Conservation (phyloP, 2,888 invertebrate genomes). For the Augiades crinisus region DNA sequence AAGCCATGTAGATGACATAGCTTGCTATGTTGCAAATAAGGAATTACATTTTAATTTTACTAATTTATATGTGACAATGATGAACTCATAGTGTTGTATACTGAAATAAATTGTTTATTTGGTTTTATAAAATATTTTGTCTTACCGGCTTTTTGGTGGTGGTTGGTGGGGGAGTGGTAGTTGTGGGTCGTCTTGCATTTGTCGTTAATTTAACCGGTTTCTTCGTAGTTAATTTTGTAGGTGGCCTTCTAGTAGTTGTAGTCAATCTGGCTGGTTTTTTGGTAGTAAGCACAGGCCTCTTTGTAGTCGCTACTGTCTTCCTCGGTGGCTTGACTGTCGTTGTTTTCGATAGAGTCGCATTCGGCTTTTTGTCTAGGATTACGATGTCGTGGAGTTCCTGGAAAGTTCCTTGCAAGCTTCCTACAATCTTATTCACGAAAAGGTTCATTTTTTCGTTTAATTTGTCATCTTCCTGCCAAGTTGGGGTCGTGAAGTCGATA, state of each 20-base stretch:
- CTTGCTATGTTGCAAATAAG: too few species aligned
- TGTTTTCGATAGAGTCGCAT: conserved; percentile 54
- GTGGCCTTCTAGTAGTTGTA: conserved; percentile 62
- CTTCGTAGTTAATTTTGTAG: conserved; percentile 59
- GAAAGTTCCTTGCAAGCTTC: conserved; percentile 91
- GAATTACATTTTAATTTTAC: too few species aligned
- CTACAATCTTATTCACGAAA: conserved; percentile 91
- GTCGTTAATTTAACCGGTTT: conserved; percentile 63
- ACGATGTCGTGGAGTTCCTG: conserved; percentile 90
- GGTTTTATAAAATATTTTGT: conserved; percentile 8
- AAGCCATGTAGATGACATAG: too few species aligned
- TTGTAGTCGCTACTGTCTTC: conserved; percentile 54
- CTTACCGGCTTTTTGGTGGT: conserved; percentile 67
- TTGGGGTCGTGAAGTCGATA: conserved; percentile 87
- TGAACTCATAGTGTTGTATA: too few species aligned
- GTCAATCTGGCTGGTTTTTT: conserved; percentile 64
- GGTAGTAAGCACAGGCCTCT: conserved; percentile 68
- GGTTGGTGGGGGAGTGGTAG: conserved; percentile 43
- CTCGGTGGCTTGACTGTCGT: conserved; percentile 69
- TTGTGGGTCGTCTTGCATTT: conserved; percentile 33
- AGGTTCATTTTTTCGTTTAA: conserved; percentile 90
- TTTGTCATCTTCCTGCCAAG: conserved; percentile 88
- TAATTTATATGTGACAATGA: too few species aligned
- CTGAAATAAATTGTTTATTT: too few species aligned
- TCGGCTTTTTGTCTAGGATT: conserved; percentile 69